Evolutionary conservation across 2,113 vertebrate species (phyloP).

Genomic region (Petaurus breviceps): DNA sequence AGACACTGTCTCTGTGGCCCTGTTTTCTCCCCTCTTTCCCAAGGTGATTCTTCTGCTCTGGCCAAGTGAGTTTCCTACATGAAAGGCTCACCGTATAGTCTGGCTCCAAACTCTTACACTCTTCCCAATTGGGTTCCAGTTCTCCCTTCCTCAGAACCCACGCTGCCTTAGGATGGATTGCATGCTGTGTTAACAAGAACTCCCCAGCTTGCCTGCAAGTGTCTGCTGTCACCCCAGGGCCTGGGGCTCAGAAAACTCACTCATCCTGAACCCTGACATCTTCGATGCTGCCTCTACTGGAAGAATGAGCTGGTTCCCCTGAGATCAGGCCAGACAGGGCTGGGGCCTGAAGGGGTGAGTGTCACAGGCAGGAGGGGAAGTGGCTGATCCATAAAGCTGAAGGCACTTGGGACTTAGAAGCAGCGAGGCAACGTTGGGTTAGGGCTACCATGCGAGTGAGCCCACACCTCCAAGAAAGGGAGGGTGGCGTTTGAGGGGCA

Average conservation of each 20-base stretch:
- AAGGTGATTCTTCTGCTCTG: not conserved
- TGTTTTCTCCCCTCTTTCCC: not conserved
- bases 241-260: not conserved
- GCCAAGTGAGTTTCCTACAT: not conserved
- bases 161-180: not conserved
- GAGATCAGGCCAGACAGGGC: not conserved
- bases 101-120: not conserved
- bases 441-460: conserved; percentile 56
- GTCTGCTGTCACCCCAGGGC: not conserved
- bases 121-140: not conserved
- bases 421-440: not conserved
- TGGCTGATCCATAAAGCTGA: not conserved
- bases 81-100: not conserved
- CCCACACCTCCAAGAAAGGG: conserved; percentile 31
- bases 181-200: not conserved
- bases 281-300: not conserved
- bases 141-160: not conserved
- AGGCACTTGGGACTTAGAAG: not conserved
- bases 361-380: not conserved
- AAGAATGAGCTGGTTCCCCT: not conserved
- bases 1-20: no score
- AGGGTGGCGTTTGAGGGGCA: not conserved
- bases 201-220: not conserved
- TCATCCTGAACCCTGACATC: not conserved
- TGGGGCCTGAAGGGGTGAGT: not conserved